Evolutionary conservation across 2,113 vertebrate species (phyloP).

Genomic region (Protobothrops mucrosquamatus): DNA sequence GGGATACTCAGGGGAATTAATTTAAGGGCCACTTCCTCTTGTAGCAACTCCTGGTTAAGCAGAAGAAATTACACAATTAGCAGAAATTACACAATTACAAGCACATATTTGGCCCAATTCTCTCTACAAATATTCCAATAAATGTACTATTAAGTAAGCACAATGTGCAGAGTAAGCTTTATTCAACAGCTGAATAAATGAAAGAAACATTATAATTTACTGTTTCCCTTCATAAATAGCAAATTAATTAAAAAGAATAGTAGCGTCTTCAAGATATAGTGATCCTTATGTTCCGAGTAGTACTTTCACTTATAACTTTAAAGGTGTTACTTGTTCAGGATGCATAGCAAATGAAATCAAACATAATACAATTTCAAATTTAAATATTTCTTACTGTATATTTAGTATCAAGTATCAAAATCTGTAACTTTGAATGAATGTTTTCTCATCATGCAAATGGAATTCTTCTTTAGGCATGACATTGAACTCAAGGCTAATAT

Average conservation of each 20-base stretch:
- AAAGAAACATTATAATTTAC: not conserved
- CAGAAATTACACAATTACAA: not conserved
- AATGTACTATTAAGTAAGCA: not conserved
- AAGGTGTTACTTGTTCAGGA: not conserved
- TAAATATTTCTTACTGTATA: not conserved
- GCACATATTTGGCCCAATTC: not conserved
- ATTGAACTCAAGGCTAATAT: conserved; percentile 19
- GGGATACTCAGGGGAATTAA: not conserved
- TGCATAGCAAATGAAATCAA: not conserved
- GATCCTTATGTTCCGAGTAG: not conserved
- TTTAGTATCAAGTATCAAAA: not conserved
- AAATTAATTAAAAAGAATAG: not conserved
- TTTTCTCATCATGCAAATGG: conserved; percentile 2
- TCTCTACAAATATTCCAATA: not conserved
- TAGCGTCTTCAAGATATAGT: not conserved
- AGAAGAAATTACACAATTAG: not conserved
- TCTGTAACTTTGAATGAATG: not conserved
- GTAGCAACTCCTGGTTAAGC: not conserved
- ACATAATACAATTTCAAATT: not conserved
- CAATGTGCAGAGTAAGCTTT: not conserved
- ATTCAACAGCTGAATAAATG: not conserved
- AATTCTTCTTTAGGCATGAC: conserved; percentile 5
- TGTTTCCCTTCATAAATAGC: not conserved
- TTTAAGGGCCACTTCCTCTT: not conserved
- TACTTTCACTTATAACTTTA: conserved; percentile 5